Conservation (phyloP, 2,113 vertebrate genomes). For the Platichthys stellatus region DNA sequence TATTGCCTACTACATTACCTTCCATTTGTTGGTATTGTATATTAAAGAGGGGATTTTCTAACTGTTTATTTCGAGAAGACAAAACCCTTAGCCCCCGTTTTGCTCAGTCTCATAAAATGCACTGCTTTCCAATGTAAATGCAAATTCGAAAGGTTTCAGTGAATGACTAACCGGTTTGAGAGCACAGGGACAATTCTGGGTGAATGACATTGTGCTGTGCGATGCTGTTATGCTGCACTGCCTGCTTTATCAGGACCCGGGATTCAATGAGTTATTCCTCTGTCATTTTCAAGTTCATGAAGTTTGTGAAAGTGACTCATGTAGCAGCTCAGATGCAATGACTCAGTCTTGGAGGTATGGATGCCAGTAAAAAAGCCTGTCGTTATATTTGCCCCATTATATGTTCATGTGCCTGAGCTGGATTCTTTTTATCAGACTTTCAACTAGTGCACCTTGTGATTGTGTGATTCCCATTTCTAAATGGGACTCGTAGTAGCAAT, state of each 20-base stretch:
- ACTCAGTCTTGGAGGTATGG: background rate
- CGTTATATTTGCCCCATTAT: background rate
- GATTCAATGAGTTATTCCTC: slow-evolving; percentile 7
- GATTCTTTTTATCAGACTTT: background rate
- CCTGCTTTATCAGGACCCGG: background rate
- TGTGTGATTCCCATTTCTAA: slow-evolving; percentile 16
- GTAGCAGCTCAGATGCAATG: background rate
- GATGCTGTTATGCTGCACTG: background rate
- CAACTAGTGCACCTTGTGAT: background rate
- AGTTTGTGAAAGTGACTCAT: slow-evolving; percentile 20
- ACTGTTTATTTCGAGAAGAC: slow-evolving; percentile 26
- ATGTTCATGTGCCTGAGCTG: slow-evolving; percentile 1
- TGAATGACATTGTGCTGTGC: slow-evolving; percentile 24
- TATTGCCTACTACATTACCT: slow-evolving; percentile 18
- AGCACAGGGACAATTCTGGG: slow-evolving; percentile 13
- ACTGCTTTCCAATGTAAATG: slow-evolving; percentile 41
- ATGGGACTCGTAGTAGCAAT: background rate
- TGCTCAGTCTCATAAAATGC: slow-evolving; percentile 12
- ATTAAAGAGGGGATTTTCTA: slow-evolving; percentile 9
- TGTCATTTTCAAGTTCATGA: slow-evolving; percentile 24
- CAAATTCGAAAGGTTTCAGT: slow-evolving; percentile 26
- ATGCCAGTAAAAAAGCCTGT: background rate
- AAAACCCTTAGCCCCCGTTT: slow-evolving; percentile 10
- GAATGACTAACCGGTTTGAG: slow-evolving; percentile 8
- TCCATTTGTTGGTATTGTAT: slow-evolving; percentile 29